Evolutionary conservation across 2,888 invertebrate genomes (phyloP).

Genomic region (Xestoiulus laeticollis): DNA sequence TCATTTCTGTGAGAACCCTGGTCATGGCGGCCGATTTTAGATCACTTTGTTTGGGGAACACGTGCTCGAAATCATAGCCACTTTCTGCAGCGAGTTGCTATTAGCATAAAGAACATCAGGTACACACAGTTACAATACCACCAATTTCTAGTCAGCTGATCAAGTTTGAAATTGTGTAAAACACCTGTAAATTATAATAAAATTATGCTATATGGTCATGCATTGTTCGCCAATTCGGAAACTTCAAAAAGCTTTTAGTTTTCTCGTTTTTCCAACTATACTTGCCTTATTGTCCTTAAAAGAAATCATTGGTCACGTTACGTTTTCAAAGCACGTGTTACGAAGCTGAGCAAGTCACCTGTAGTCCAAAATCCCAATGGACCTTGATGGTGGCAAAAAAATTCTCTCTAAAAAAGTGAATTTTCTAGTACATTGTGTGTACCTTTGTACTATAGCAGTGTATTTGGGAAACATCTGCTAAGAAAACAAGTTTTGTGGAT

Average conservation of each 20-base stretch:
- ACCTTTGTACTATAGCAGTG: neutral
- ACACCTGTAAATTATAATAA: no score
- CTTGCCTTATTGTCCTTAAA: neutral
- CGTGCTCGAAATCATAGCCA: no score
- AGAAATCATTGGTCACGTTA: neutral
- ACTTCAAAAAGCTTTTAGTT: neutral
- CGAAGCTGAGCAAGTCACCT: neutral
- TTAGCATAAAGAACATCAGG: no score
- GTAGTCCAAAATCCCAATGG: neutral
- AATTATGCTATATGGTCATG: no score
- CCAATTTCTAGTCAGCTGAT: neutral
- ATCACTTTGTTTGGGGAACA: neutral
- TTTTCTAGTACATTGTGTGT: neutral
- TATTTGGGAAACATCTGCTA: neutral
- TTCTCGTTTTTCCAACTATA: neutral
- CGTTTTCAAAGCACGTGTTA: neutral
- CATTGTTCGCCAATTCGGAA: no score
- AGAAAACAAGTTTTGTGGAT: neutral
- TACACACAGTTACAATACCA: no score
- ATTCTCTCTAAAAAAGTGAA: neutral
- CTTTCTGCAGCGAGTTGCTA: no score
- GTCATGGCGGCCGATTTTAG: neutral
- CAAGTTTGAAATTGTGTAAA: neutral
- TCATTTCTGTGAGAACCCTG: neutral
- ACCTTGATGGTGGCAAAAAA: neutral